A percentile compares a stretch with the other conserved stretches of the same genome.
Evolutionary conservation across 2,797 vertebrate species (phyloP).

Genomic region (Poeciliopsis gracilis): DNA sequence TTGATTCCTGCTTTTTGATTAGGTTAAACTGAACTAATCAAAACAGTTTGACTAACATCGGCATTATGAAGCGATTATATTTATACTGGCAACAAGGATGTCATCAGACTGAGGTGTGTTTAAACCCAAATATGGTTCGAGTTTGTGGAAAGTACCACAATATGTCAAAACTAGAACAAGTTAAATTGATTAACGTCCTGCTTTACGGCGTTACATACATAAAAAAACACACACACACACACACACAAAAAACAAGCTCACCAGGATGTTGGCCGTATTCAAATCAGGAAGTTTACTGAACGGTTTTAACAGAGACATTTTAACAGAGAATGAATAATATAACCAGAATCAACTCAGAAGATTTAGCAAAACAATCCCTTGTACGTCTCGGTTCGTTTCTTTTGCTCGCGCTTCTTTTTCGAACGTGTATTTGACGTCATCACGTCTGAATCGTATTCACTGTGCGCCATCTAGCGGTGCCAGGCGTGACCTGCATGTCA

Average conservation of each 20-base stretch:
- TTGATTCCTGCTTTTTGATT: neutral
- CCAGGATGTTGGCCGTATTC: slow-evolving; percentile 76
- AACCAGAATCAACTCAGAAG: accelerated
- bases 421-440: slow-evolving; percentile 63
- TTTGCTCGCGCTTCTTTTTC: slow-evolving; percentile 63
- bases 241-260: slow-evolving; percentile 62
- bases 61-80: neutral
- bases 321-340: neutral
- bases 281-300: slow-evolving; percentile 74
- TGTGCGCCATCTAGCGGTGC: slow-evolving; percentile 41
- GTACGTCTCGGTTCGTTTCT: accelerated
- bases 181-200: neutral
- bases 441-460: slow-evolving; percentile 7
- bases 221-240: no score
- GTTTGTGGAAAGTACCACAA: neutral
- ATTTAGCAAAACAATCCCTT: neutral
- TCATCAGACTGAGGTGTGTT: neutral
- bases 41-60: neutral
- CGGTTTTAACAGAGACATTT: slow-evolving; percentile 75
- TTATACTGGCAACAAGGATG: neutral
- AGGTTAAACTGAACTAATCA: neutral
- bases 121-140: neutral
- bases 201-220: neutral
- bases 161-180: neutral
- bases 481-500: neutral